Evolutionary conservation across 2,888 invertebrate genomes (phyloP), one percentile per base, ranked within the genome.

Genomic region (Pachycephus smyrnensis): DNA sequence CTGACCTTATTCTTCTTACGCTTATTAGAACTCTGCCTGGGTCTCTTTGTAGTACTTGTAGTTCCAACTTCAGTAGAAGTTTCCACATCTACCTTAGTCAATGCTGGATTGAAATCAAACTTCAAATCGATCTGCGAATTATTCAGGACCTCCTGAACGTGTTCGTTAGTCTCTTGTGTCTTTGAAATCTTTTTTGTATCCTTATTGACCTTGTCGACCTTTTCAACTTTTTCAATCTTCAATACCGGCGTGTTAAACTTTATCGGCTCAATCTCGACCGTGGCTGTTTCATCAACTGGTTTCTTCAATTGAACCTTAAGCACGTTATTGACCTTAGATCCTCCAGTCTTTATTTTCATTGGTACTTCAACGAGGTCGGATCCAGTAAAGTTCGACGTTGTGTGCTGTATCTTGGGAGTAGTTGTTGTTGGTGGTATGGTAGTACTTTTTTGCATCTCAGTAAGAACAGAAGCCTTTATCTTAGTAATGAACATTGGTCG

Each of bases 381-480:
- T 1, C 75, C 80, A 0, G 74, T 36, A 15, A 71, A 11, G 31
- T 79, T 69, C 12, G 79, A 77, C 1, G 77, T 75, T 1, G 80
- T 82, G 6, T 55, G 55, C 55, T 55, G 23, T n/a, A 15, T 31
- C 4, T 81, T 68, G 6, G 82, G 71, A 31, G 80, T 83, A 0
- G 91, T 87, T 1, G 89, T 89, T 33, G 85, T 85, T 73, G 90
- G 88, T 31, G 87, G 84, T 40, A 90, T 86, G 73, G 89, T 92
- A 87, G 93, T 93, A 82, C 93, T 93, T 83, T 93, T 93, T 81
- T 93, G 92, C 0, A 93, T 92, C 84, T 93, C 93, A 40, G 93
- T 92, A 11, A 94, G 85, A 35, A 94, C 92, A 0, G 95, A 94
- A 11, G 94, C 94, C 86, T 95, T 95, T 30, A 95, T 91, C 91